These are phyloP conservation scores for Coptodon rendalli DNA, from an alignment of 2,113 vertebrate genomes.

Conservation along the genomic window DNA sequence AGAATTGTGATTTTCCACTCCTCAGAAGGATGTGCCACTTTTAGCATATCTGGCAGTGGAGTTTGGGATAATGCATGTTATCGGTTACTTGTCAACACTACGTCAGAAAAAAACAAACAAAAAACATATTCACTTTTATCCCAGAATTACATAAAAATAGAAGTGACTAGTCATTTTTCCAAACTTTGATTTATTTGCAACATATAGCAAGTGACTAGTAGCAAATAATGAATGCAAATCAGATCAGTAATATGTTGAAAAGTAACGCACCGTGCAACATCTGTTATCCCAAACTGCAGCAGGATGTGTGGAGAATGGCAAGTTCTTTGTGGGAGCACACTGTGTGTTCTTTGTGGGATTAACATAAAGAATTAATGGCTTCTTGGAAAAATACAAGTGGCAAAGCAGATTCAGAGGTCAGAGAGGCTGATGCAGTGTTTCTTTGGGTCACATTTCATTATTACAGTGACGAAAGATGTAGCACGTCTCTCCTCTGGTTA, in stretches of 20 bases:
- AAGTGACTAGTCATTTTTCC: neutral
- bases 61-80: slow-evolving; percentile 22
- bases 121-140: neutral
- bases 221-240: neutral
- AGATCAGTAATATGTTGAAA: neutral
- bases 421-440: neutral
- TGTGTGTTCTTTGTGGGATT: slow-evolving; percentile 47
- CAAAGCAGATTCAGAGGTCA: slow-evolving; percentile 18
- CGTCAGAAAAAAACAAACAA: fast-evolving
- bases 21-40: slow-evolving; percentile 30
- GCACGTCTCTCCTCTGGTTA: neutral
- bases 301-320: slow-evolving; percentile 32
- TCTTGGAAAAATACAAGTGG: slow-evolving; percentile 57
- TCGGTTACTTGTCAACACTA: slow-evolving; percentile 14
- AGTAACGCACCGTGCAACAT: neutral
- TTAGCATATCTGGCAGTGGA: slow-evolving; percentile 5
- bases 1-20: slow-evolving; percentile 10
- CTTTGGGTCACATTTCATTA: neutral
- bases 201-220: neutral
- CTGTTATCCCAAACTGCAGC: slow-evolving; percentile 27
- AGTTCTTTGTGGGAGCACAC: slow-evolving; percentile 18
- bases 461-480: neutral
- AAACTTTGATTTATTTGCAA: neutral
- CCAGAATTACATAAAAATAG: neutral
- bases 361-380: slow-evolving; percentile 45